These are phyloP conservation scores for Ispidina picta DNA, from an alignment of 2,797 vertebrate genomes.

Conservation along the genomic window DNA sequence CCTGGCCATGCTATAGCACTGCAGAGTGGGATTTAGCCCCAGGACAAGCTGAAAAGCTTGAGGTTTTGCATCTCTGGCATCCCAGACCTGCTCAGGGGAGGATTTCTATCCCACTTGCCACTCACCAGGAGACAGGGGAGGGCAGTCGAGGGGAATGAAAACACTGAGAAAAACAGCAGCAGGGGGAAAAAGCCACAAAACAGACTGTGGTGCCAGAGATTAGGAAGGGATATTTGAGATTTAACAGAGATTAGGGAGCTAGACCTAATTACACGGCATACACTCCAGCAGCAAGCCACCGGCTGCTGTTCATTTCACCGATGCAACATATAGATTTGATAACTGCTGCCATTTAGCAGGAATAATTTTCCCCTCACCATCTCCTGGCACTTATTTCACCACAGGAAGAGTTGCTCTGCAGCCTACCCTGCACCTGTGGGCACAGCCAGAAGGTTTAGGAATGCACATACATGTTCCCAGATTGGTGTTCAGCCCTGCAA, in stretches of 20 bases:
- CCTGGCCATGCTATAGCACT: not conserved
- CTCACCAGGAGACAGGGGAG: not conserved
- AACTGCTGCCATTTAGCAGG: not conserved
- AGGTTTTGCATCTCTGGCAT: not conserved
- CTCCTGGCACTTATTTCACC: not conserved
- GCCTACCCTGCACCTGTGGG: not conserved
- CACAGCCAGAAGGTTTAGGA: not conserved
- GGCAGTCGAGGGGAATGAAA: not conserved
- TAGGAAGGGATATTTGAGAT: constrained; percentile 6
- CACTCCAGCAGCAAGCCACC: not conserved
- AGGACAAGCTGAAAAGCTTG: not conserved
- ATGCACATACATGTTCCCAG: not conserved
- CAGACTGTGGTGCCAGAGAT: not conserved
- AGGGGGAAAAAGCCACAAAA: not conserved
- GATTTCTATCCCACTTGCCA: not conserved
- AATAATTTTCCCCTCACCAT: not conserved
- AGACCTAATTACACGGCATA: not conserved
- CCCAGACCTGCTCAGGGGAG: not conserved
- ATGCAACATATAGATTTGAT: not conserved
- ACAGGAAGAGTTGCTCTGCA: not conserved
- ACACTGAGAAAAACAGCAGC: not conserved
- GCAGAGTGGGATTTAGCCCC: not conserved
- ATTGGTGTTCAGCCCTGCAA: not conserved
- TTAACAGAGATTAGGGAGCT: constrained; percentile 14
- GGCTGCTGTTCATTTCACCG: not conserved